phyloP scores from a whole-genome alignment of 2,888 invertebrate genomes.

The Hyposoter dolosus region DNA sequence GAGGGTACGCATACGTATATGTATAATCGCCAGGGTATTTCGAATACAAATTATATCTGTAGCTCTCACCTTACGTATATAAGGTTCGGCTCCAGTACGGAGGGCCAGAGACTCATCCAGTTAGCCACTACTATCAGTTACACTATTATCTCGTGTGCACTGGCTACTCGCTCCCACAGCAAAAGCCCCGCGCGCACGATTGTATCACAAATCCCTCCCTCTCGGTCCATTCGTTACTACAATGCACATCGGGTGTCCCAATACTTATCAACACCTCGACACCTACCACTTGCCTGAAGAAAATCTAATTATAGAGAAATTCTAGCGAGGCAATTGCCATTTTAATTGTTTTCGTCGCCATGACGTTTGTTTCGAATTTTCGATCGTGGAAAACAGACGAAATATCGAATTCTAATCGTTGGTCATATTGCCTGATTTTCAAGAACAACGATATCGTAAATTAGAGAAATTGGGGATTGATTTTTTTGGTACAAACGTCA shows the following conservation, averaged over 20 bases:
- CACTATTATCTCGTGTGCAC: constrained; percentile 81
- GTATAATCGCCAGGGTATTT: constrained; percentile 1
- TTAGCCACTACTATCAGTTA: constrained; percentile 84
- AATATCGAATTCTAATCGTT: not conserved
- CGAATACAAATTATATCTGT: constrained; percentile 17
- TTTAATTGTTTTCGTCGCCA: not conserved
- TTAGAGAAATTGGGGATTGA: not conserved
- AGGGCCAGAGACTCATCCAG: constrained; percentile 73
- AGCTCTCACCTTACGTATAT: constrained; percentile 48
- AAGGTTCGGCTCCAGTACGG: constrained; percentile 44
- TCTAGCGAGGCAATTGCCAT: not conserved
- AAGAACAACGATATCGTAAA: not conserved
- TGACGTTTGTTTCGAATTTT: not conserved
- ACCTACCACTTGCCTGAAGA: not conserved
- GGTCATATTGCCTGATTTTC: too few species aligned
- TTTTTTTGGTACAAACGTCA: not conserved
- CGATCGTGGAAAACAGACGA: not conserved
- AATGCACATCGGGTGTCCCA: constrained; percentile 59
- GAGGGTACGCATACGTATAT: constrained; percentile 53
- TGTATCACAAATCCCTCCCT: constrained; percentile 57
- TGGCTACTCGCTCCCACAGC: constrained; percentile 74
- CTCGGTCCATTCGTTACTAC: constrained; percentile 60
- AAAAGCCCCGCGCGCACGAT: constrained; percentile 72
- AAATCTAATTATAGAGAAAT: not conserved
- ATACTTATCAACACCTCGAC: not conserved